Base-by-base conservation (phyloP, 1,140 invertebrate species). In the Camponotus floridanus region DNA sequence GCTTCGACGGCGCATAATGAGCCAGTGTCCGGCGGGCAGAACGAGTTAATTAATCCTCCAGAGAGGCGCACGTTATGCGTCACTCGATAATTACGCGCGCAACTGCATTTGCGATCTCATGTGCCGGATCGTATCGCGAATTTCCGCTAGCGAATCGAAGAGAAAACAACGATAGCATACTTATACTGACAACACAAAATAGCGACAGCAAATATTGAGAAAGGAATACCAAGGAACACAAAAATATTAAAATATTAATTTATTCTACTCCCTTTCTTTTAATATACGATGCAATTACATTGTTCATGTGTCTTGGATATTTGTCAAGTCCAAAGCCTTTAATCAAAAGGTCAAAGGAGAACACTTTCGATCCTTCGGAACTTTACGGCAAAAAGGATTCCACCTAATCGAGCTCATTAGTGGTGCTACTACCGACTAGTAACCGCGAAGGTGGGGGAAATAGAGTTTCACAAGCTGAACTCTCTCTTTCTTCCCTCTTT, bases 21-120 rank as follows among this genome's bases (percentile, higher is more conserved):
- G 91, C 85, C 85, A 45, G 86, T 91, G 91, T 88, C 91, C 91
- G 79, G 86, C 86, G 80, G 65, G 67, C 86, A 92, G 86, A 92
- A 92, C 91, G 89, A 91, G 91, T 91, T 91, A 92, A 92, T 92
- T 91, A 92, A 91, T 91, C 85, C 91, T 88, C 89, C 57, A 65
- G 91, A 91, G 89, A 91, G 88, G 67, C 76, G 76, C 89, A 61
- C 85, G 74, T 86, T 86, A 85, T 88, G 85, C 83, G 71, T 76
- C 88, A 84, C 67, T 90, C 88, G 88, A 88, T 92, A 92, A 92
- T 92, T 92, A 91, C 76, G 74, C 80, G 89, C 74, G 87, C 87
- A 90, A 89, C 81, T 88, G 67, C 88, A 76, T 86, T 89, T 33
- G 76, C 55, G 71, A 70, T 86, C 62, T 61, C 78, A 48, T 51